Evolutionary conservation across 2,797 vertebrate genomes (phyloP).

Genomic region (Nannoperca obscura): DNA sequence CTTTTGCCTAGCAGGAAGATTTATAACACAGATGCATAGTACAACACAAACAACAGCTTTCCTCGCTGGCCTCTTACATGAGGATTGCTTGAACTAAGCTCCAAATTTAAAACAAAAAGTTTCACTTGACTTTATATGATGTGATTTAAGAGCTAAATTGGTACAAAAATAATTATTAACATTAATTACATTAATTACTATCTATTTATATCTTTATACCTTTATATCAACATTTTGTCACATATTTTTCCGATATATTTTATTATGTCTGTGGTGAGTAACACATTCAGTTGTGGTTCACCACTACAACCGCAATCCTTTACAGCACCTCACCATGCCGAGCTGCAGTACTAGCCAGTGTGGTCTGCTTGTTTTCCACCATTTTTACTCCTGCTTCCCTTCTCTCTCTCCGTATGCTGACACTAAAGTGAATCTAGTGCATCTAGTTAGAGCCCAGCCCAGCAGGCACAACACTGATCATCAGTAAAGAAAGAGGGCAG

Average conservation of each 20-base stretch:
- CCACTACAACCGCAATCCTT: neutral
- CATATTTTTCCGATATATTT: neutral
- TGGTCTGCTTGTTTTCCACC: neutral
- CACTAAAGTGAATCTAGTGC: constrained; percentile 41
- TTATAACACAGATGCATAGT: neutral
- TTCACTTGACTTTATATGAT: neutral
- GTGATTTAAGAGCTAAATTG: neutral
- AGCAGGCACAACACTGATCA: constrained; percentile 34
- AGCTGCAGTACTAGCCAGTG: neutral
- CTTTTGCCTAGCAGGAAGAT: constrained; percentile 8
- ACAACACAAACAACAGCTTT: constrained; percentile 3
- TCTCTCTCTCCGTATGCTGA: constrained; percentile 11
- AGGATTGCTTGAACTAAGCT: neutral
- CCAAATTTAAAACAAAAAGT: neutral
- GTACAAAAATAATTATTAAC: neutral
- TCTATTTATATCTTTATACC: no score
- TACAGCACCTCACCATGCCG: neutral
- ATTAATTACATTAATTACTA: no score
- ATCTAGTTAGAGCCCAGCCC: constrained; percentile 27
- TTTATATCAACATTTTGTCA: neutral
- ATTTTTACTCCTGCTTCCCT: neutral
- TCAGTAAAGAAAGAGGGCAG: constrained; percentile 8
- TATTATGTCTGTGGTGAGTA: neutral
- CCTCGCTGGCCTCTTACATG: neutral
- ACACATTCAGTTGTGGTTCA: neutral